These are phyloP conservation scores for Drosophila ficusphila DNA, from an alignment of 1,140 invertebrate species.

Conservation along the genomic window DNA sequence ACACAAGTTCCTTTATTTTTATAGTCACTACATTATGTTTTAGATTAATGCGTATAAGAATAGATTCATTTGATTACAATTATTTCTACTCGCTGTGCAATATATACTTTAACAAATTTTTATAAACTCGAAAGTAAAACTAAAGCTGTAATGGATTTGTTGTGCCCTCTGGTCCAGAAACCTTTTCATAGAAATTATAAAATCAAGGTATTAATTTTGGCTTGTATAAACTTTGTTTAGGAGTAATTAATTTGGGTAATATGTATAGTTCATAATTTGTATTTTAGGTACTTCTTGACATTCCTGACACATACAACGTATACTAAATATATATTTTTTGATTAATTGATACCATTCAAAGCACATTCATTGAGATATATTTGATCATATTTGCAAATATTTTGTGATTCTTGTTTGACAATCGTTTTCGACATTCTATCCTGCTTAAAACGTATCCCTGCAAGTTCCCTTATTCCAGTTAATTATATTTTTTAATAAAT, in stretches of 20 bases:
- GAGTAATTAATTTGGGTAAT: not conserved
- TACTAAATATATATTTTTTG: conserved; percentile 31
- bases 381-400: conserved; percentile 34
- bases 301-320: conserved; percentile 27
- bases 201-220: not conserved
- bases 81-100: conserved; percentile 3
- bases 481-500: not conserved
- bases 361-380: conserved; percentile 53
- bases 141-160: not conserved
- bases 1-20: not conserved
- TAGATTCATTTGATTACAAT: conserved; percentile 6
- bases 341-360: conserved; percentile 66
- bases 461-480: conserved; percentile 37
- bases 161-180: conserved; percentile 52
- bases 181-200: conserved; percentile 19
- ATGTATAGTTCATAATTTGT: conserved; percentile 8
- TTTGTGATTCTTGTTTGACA: conserved; percentile 10
- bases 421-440: conserved; percentile 9
- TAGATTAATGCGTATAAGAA: conserved; percentile 26
- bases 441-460: conserved; percentile 48
- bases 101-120: conserved; percentile 8
- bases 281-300: conserved; percentile 64
- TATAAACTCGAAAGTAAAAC: not conserved
- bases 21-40: conserved; percentile 20
- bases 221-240: conserved; percentile 4